phyloP scores from a whole-genome alignment of 2,113 vertebrate species.

The Caranx melampygus region DNA sequence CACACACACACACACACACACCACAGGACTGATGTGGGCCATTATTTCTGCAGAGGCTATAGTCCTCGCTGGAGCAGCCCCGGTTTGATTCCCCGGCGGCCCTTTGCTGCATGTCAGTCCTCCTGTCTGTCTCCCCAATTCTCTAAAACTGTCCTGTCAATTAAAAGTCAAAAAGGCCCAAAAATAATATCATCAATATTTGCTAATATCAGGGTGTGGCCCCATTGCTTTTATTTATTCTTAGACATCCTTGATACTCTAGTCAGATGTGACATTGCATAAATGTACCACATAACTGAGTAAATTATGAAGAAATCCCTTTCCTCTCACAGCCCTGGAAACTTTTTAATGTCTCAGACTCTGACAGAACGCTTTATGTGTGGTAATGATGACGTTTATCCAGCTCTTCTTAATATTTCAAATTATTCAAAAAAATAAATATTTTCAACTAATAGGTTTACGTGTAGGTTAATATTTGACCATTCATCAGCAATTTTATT shows the following conservation, averaged over 20 bases:
- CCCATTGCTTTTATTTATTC: not conserved
- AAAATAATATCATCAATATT: not conserved
- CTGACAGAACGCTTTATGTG: not conserved
- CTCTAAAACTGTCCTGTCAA: not conserved
- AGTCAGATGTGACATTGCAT: not conserved
- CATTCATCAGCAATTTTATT: conserved; percentile 19
- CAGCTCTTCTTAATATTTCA: not conserved
- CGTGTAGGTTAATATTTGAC: not conserved
- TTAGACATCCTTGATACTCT: not conserved
- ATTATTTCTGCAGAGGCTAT: not conserved
- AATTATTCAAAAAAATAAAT: not conserved
- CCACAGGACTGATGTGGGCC: not conserved
- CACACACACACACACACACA: too few relatives aligned
- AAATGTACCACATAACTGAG: not conserved
- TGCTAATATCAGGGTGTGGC: too few relatives aligned
- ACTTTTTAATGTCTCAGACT: not conserved
- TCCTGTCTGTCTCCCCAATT: too few relatives aligned
- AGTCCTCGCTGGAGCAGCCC: too few relatives aligned
- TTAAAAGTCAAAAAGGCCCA: too few relatives aligned
- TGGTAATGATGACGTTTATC: not conserved
- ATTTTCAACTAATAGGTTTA: not conserved
- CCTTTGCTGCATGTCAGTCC: too few relatives aligned
- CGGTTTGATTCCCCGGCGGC: too few relatives aligned
- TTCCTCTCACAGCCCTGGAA: too few relatives aligned
- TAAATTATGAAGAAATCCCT: too few relatives aligned